Base-by-base conservation (phyloP, 2,888 invertebrate species). In the Oegoconia quadripuncta region DNA sequence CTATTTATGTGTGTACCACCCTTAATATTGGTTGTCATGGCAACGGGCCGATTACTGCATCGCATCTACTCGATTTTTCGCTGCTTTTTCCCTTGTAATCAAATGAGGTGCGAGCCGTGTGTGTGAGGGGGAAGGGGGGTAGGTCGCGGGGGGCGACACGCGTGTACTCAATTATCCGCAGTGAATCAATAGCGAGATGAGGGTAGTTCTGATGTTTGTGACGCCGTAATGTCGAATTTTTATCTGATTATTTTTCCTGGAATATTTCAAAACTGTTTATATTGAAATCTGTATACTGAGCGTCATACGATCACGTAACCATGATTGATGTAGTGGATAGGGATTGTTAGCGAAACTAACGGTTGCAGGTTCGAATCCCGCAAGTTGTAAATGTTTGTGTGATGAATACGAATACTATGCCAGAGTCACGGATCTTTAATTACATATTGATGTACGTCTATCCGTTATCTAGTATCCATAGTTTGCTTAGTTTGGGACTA, bases 151-250 rank as follows among this genome's bases (percentile, higher is more conserved):
- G 65, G 69, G 69, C 69, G 81, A 72, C 82, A 84, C 82, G 84
- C 86, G 81, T 83, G 86, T 86, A 82, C 83, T 84, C 84, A 86
- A 86, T 87, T 87, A 86, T 82, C 83, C 79, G 84, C 84, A 86
- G 81, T 83, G 83, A 87, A 87, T 87, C 86, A 86, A 87, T 87
- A 86, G 84, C 80, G 79, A 79, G 81, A 84, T 83, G 82, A 84
- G 86, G 87, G 83, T 86, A 84, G 84, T 84, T 82, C 62, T 70
- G 72, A 75, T 75, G 73, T 68, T 67, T 69, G 74, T 72, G 76
- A 76, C 66, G 66, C 61, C 52, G 70, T 75, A 75, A 72, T 74
- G 64, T 64, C 32, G 41, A 42, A 64, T 75, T 77, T 77, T 75
- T 70, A 67, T 73, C 66, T 72, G 69, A 70, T 77, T 71, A 69